phyloP scores from a whole-genome alignment of 2,888 invertebrate species.

The Bellardia bayeri region DNA sequence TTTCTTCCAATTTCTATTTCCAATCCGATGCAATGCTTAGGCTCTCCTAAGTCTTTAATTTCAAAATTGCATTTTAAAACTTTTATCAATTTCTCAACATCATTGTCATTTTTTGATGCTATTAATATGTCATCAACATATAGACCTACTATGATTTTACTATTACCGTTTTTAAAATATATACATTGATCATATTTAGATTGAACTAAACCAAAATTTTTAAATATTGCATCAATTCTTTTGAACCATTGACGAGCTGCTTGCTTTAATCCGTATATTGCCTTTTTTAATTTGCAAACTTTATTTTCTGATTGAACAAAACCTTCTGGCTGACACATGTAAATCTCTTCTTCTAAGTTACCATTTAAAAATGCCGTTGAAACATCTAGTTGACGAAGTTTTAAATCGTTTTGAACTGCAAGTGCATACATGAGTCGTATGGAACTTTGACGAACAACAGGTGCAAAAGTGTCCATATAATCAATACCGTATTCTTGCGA shows the following conservation, averaged over 20 bases:
- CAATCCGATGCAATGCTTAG: conserved; percentile 42
- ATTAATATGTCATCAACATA: conserved; percentile 10
- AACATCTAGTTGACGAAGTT: conserved; percentile 47
- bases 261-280: conserved; percentile 25
- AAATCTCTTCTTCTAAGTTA: conserved; percentile 27
- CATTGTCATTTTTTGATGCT: conserved; percentile 5
- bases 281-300: conserved; percentile 22
- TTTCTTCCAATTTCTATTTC: too few species aligned
- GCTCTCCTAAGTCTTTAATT: conserved; percentile 23
- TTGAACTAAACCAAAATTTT: background rate
- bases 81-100: conserved; percentile 7
- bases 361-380: conserved; percentile 64
- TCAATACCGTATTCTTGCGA: conserved; percentile 20
- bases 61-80: conserved; percentile 3
- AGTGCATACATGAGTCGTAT: conserved; percentile 55
- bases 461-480: background rate
- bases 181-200: conserved; percentile 10
- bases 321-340: conserved; percentile 31
- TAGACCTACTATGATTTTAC: background rate
- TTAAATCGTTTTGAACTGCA: conserved; percentile 47
- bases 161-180: background rate
- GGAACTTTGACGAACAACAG: conserved; percentile 25
- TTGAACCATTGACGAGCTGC: conserved; percentile 28
- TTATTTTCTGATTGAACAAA: conserved; percentile 34
- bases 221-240: conserved; percentile 11